Conservation (phyloP, 2,113 vertebrate genomes). For the Bufo bufo region DNA sequence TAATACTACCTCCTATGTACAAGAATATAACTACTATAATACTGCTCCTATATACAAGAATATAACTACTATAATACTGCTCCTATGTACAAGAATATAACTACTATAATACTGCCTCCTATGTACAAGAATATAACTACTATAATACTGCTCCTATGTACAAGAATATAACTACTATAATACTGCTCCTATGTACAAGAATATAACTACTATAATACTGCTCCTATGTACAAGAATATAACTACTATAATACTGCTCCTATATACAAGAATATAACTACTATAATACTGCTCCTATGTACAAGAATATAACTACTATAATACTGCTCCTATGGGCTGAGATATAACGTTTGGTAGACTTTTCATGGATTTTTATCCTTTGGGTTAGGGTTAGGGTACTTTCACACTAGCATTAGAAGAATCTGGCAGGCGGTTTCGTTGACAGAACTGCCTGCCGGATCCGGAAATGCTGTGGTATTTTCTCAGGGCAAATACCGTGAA, state of each 20-base stretch:
- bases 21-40: conserved; percentile 12
- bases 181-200: neutral
- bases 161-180: neutral
- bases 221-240: conserved; percentile 7
- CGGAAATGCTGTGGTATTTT: no score
- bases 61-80: conserved; percentile 8
- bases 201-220: neutral
- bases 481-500: no score
- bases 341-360: no score
- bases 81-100: no score
- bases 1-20: neutral
- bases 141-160: neutral
- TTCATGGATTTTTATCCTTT: no score
- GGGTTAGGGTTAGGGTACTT: no score
- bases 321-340: no score
- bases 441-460: no score
- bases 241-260: neutral
- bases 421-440: no score
- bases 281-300: neutral
- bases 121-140: neutral
- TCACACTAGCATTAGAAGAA: no score
- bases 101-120: no score
- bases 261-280: neutral
- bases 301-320: no score
- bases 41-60: neutral